These are phyloP conservation scores for Sebastes melanostomus DNA, from an alignment of 2,797 vertebrate species.

Conservation along the genomic window DNA sequence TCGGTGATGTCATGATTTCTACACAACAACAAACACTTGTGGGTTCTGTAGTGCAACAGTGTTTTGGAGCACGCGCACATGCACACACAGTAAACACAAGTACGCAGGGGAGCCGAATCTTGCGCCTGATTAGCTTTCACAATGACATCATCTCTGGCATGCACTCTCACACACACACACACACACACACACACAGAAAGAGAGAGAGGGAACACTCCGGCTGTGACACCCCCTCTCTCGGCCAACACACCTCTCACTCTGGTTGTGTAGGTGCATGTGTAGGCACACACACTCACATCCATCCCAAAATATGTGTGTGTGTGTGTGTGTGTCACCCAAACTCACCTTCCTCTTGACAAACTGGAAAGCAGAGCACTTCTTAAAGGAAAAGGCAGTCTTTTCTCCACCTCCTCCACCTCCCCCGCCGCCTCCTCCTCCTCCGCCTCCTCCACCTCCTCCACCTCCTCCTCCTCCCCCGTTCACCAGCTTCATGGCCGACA, in stretches of 20 bases:
- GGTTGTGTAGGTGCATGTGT: conserved; percentile 5
- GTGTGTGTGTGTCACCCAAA: conserved; percentile 15
- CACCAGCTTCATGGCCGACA: conserved; percentile 83
- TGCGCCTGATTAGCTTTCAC: conserved; percentile 43
- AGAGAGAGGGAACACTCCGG: conserved; percentile 28
- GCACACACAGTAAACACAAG: conserved; percentile 33
- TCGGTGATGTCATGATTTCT: conserved; percentile 39
- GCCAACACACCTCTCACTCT: conserved; percentile 13
- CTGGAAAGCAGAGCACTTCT: conserved; percentile 98
- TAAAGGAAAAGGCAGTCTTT: conserved; percentile 90
- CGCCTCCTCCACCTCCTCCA: background rate
- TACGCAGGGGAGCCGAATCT: conserved; percentile 20
- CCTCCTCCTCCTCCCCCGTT: conserved; percentile 67
- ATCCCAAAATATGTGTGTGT: conserved; percentile 3
- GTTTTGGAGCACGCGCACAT: background rate
- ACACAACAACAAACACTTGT: conserved; percentile 44
- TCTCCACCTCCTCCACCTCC: conserved; percentile 74
- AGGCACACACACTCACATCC: background rate
- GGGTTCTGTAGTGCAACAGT: conserved; percentile 30
- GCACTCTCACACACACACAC: background rate
- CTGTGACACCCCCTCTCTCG: conserved; percentile 45
- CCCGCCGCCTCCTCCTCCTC: conserved; percentile 20
- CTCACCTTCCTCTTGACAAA: conserved; percentile 99
- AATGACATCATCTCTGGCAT: conserved; percentile 74
- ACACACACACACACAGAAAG: background rate